Evolutionary conservation across 2,888 invertebrate species (phyloP).

Genomic region (Pomacea canaliculata): DNA sequence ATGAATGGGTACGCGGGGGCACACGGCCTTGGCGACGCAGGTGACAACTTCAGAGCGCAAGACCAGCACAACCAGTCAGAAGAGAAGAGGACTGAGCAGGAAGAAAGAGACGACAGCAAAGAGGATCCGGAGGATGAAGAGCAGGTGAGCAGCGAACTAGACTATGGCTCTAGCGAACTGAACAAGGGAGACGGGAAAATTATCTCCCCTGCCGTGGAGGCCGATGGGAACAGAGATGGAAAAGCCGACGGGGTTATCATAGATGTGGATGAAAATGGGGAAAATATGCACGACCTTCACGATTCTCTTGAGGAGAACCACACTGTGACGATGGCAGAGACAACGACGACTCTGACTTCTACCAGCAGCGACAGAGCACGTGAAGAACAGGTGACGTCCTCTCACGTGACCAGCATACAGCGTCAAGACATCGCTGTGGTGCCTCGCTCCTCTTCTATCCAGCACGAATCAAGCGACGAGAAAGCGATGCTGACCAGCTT

Average conservation of each 20-base stretch:
- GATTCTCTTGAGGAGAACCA: not conserved
- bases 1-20: slow-evolving; percentile 29
- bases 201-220: not conserved
- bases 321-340: not conserved
- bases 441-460: too few species aligned
- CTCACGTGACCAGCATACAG: not conserved
- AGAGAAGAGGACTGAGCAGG: not conserved
- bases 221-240: not conserved
- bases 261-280: not conserved
- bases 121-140: not conserved
- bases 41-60: slow-evolving; percentile 12
- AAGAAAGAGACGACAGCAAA: not conserved
- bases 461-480: too few species aligned
- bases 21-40: not conserved
- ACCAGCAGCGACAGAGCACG: slow-evolving; percentile 1
- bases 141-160: not conserved
- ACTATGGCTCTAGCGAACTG: not conserved
- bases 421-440: too few species aligned
- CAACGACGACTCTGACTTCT: slow-evolving; percentile 9
- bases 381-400: not conserved
- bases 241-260: not conserved
- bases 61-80: slow-evolving; percentile 2
- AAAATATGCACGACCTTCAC: too few species aligned
- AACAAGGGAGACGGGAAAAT: not conserved
- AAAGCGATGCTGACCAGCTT: too few species aligned